A percentile compares a stretch with the other conserved stretches of the same genome.
Conservation (phyloP, 2,888 invertebrate species). For the Erannis defoliaria region DNA sequence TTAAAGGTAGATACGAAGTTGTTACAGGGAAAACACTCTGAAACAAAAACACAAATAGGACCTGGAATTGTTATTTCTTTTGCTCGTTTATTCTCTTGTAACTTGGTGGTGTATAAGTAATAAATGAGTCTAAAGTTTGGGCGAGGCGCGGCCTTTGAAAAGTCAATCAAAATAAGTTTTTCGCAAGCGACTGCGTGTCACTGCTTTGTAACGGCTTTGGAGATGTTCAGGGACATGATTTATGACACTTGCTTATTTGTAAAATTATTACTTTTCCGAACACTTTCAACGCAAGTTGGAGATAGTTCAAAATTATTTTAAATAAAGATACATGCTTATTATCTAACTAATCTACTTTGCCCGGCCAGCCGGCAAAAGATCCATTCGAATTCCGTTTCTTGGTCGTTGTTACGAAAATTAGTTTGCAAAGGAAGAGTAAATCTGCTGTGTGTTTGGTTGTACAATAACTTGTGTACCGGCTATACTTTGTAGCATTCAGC, state of each 20-base stretch:
- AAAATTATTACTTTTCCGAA: neutral
- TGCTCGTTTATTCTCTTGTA: constrained; percentile 44
- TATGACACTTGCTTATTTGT: constrained; percentile 12
- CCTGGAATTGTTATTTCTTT: constrained; percentile 47
- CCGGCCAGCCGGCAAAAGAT: too few relatives aligned
- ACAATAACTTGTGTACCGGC: too few relatives aligned
- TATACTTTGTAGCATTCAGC: too few relatives aligned
- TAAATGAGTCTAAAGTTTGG: constrained; percentile 54
- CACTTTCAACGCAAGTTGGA: neutral
- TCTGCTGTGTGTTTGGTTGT: too few relatives aligned
- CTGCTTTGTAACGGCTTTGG: constrained; percentile 10
- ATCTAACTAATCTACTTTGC: too few relatives aligned
- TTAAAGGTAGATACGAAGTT: constrained; percentile 42
- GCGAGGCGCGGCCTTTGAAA: constrained; percentile 30
- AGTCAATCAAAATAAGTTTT: constrained; percentile 47
- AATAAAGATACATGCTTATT: too few relatives aligned
- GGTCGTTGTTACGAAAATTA: too few relatives aligned
- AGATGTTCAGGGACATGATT: constrained; percentile 21
- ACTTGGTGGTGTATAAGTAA: constrained; percentile 48
- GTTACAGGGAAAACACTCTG: constrained; percentile 37
- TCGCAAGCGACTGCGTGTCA: constrained; percentile 7
- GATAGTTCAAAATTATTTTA: too few relatives aligned
- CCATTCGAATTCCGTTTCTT: too few relatives aligned
- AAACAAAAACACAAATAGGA: constrained; percentile 46
- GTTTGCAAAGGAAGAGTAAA: too few relatives aligned